phyloP scores from a whole-genome alignment of 2,888 invertebrate genomes.

The Euplexia lucipara region DNA sequence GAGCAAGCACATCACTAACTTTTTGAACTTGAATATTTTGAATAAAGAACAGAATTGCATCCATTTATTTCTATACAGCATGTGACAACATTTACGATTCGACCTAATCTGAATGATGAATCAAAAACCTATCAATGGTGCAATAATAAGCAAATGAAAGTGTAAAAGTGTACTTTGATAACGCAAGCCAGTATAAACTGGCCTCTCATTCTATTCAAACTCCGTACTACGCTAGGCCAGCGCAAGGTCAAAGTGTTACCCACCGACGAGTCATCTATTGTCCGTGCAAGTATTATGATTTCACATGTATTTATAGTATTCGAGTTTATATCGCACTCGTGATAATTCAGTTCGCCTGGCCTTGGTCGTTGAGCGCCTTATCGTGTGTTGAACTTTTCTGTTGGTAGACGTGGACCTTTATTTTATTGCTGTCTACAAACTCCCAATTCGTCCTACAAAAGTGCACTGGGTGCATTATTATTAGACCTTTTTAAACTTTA shows the following conservation, averaged over 20 bases:
- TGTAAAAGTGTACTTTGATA: constrained; percentile 6
- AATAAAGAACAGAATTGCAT: constrained; percentile 6
- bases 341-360: constrained; percentile 80
- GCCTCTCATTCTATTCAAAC: too few relatives aligned
- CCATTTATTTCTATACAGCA: constrained; percentile 13
- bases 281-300: constrained; percentile 50
- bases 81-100: background rate
- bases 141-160: constrained; percentile 1
- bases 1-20: constrained; percentile 15
- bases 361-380: constrained; percentile 85
- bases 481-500: background rate
- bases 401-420: constrained; percentile 56
- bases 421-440: constrained; percentile 35
- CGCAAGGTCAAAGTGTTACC: too few relatives aligned
- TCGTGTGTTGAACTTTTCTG: constrained; percentile 89
- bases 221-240: too few relatives aligned
- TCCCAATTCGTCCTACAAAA: constrained; percentile 42
- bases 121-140: constrained; percentile 11
- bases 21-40: constrained; percentile 1
- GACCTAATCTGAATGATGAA: background rate
- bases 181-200: too few relatives aligned
- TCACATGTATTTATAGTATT: constrained; percentile 52
- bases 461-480: constrained; percentile 18
- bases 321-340: constrained; percentile 62
- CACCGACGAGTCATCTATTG: too few relatives aligned